Evolutionary conservation across 2,888 invertebrate genomes (phyloP), one percentile per base, ranked within the genome.

Genomic region (Pterostichus niger): DNA sequence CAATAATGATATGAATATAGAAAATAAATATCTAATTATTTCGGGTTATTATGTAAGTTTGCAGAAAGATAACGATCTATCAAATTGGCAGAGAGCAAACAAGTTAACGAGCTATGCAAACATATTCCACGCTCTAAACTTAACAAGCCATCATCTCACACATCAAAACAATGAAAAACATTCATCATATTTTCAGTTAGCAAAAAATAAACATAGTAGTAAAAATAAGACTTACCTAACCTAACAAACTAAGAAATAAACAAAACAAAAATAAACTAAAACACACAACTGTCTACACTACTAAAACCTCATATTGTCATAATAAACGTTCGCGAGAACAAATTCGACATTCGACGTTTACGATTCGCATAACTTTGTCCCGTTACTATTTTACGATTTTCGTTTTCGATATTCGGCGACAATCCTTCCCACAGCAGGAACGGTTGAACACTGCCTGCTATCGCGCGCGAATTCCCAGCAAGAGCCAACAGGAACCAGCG

Each of bases 381-480:
- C 44, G 33, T 40, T 13, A 10, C 10, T n/a, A 15, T 40, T 6
- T 44, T 44, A 9, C 24, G 44, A 71, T 6, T 64, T 35, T 13
- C 64, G 64, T n/a, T 35, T 35, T n/a, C 11, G 64, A 40, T 7
- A 6, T 40, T 40, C 40, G 40, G 52, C 10, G 13, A 52, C 6
- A 40, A 35, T 11, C 46, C 15, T 17, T 71, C 68, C 17, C 17
- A 10, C 6, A 15, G 9, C 68, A 71, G 68, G 24, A 44, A 13
- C 52, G 59, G 56, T 17, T 44, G 61, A 61, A 44, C 11, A 78
- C 78, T 78, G 78, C 15, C 13, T 78, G 78, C 9, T n/a, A 77
- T 15, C 40, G 33, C 78, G 78, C 78, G 78, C 44, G 78, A 78
- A 78, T 78, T 78, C 44, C 78, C 59, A 5, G 11, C 59, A 9